Percentiles rank a stretch among this genome's conserved stretches.
These are phyloP conservation scores for Epinephelus cyanopodus DNA, from an alignment of 2,113 vertebrate genomes.

Conservation along the genomic window DNA sequence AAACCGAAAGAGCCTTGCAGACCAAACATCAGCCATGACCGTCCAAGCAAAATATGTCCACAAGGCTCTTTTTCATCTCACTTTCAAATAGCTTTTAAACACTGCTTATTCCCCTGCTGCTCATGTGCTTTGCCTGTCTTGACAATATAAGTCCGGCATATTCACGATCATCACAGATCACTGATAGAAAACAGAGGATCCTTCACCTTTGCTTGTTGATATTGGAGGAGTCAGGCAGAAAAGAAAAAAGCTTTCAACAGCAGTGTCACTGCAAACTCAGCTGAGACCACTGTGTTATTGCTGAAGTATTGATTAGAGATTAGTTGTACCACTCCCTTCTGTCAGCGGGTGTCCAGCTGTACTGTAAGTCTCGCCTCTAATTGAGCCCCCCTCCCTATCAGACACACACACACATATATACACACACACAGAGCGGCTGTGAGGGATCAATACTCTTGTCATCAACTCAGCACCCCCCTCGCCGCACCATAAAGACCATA, in stretches of 20 bases:
- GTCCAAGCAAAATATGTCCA: constrained; percentile 58
- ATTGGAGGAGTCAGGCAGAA: not conserved
- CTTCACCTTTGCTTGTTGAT: constrained; percentile 14
- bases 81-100: constrained; percentile 41
- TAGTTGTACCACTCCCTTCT: constrained; percentile 54
- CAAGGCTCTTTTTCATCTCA: constrained; percentile 46
- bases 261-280: constrained; percentile 1
- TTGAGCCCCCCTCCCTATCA: constrained; percentile 2
- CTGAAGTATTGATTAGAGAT: constrained; percentile 33
- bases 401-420: constrained; percentile 16
- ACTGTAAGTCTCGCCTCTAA: constrained; percentile 44
- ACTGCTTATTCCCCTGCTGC: constrained; percentile 1
- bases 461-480: constrained; percentile 42
- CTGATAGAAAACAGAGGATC: constrained; percentile 20
- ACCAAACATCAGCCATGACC: constrained; percentile 42
- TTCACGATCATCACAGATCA: constrained; percentile 23
- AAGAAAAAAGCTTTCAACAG: not conserved
- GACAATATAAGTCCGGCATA: not conserved
- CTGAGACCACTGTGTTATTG: constrained; percentile 6
- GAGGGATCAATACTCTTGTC: constrained; percentile 60
- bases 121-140: constrained; percentile 30
- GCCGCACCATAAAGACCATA: constrained; percentile 41
- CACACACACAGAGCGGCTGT: constrained; percentile 30
- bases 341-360: constrained; percentile 50
- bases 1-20: constrained; percentile 28